These are phyloP conservation scores for Tachycineta bicolor DNA, from an alignment of 2,113 vertebrate species.

Conservation along the genomic window DNA sequence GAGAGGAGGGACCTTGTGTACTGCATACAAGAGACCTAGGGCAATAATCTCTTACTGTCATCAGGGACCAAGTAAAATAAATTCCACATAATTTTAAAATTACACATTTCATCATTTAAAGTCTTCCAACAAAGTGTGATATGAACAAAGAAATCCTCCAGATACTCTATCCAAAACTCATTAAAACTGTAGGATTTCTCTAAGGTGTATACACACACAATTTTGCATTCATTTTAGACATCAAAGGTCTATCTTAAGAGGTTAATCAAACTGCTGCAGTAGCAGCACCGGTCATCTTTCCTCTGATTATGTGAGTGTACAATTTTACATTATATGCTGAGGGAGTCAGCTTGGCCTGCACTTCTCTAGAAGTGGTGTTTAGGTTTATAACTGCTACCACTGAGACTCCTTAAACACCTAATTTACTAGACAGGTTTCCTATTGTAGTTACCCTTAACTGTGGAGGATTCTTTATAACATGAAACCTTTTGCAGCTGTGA, in stretches of 20 bases:
- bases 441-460: not conserved
- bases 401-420: not conserved
- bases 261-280: not conserved
- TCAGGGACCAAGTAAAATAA: not conserved
- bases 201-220: not conserved
- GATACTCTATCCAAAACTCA: not conserved
- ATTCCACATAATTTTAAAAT: not conserved
- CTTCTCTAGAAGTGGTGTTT: not conserved
- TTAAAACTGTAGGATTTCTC: not conserved
- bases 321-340: not conserved
- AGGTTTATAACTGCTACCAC: not conserved
- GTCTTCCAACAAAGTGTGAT: not conserved
- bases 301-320: rapidly evolving
- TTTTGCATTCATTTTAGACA: not conserved
- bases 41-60: not conserved
- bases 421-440: not conserved
- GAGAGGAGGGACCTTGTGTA: not conserved
- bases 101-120: not conserved
- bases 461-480: not conserved
- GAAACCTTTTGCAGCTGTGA: not conserved
- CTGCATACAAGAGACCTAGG: not conserved
- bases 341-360: not conserved
- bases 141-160: not conserved
- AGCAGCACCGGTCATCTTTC: not conserved
- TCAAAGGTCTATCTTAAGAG: not conserved